Conservation (phyloP, 1,140 invertebrate species). For the Phocides pigmalion region DNA sequence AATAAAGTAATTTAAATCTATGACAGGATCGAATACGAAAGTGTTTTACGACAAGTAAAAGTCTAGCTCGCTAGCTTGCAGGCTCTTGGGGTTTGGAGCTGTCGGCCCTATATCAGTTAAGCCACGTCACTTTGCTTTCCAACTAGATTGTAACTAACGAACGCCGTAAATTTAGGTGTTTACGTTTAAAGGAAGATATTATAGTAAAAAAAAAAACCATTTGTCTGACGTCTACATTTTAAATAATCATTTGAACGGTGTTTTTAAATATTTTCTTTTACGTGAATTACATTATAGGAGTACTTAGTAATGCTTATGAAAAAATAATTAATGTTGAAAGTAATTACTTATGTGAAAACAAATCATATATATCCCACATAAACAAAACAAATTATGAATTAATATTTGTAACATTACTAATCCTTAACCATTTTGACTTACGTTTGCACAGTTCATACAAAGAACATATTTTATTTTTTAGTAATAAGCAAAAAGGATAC, state of each 20-base stretch:
- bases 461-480: slow-evolving; percentile 4
- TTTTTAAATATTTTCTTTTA: too few species aligned
- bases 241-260: too few species aligned
- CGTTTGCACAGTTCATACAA: not conserved
- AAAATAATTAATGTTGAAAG: too few species aligned
- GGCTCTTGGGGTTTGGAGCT: not conserved
- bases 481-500: slow-evolving; percentile 7
- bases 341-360: too few species aligned
- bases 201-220: too few species aligned
- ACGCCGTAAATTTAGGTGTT: not conserved
- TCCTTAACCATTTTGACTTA: not conserved
- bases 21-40: not conserved
- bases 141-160: not conserved
- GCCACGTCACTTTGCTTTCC: not conserved
- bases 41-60: not conserved
- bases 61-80: not conserved
- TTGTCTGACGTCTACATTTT: not conserved
- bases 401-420: not conserved
- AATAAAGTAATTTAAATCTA: not conserved
- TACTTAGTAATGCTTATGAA: too few species aligned
- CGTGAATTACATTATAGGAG: too few species aligned
- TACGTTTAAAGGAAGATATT: not conserved
- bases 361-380: too few species aligned
- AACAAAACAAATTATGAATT: not conserved
- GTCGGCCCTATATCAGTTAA: not conserved